Evolutionary conservation across 2,888 invertebrate genomes (phyloP).

Genomic region (Euclidia mi): DNA sequence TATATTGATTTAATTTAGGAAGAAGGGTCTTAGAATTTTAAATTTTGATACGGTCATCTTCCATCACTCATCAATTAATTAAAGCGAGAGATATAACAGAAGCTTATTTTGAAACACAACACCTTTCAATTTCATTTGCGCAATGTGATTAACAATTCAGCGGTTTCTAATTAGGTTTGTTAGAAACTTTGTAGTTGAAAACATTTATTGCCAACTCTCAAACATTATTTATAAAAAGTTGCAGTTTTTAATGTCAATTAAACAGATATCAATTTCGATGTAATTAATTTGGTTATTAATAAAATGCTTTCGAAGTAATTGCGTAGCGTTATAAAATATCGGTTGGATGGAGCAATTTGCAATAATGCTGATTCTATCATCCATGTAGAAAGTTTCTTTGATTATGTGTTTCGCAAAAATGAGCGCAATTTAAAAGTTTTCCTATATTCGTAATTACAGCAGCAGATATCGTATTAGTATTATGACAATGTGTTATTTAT

Average conservation of each 20-base stretch:
- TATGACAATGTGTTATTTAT: not conserved
- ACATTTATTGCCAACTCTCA: conserved; percentile 14
- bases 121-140: conserved; percentile 37
- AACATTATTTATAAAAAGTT: conserved; percentile 6
- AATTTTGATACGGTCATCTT: conserved; percentile 29
- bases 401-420: conserved; percentile 11
- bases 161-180: conserved; percentile 25
- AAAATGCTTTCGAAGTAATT: conserved; percentile 20
- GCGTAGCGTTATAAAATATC: not conserved
- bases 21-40: conserved; percentile 31
- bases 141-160: conserved; percentile 16
- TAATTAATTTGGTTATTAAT: conserved; percentile 15
- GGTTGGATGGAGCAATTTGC: conserved; percentile 1
- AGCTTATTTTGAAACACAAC: conserved; percentile 29
- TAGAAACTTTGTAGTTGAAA: not conserved
- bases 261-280: conserved; percentile 9
- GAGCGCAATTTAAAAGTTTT: conserved; percentile 1
- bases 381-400: conserved; percentile 18
- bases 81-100: conserved; percentile 12
- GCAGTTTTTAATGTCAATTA: conserved; percentile 30
- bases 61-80: conserved; percentile 10
- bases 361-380: conserved; percentile 7
- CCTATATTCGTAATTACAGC: not conserved
- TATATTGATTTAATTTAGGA: conserved; percentile 64
- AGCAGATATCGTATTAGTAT: not conserved